phyloP scores from a whole-genome alignment of 2,113 vertebrate genomes.

The Phalacrocorax carbo region DNA sequence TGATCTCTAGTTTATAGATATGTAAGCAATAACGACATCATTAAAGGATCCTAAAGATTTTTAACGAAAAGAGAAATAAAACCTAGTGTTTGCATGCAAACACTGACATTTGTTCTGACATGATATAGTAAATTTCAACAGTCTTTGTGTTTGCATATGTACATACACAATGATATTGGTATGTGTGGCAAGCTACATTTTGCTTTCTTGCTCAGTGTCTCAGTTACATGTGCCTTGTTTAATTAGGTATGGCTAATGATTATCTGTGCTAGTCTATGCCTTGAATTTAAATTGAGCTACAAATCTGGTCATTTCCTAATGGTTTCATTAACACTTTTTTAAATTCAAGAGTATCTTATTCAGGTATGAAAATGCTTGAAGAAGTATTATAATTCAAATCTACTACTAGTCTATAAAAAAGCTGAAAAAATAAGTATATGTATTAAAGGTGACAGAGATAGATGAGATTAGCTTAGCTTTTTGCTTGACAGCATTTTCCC shows the following conservation, averaged over 20 bases:
- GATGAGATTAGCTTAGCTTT: conserved; percentile 64
- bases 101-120: neutral
- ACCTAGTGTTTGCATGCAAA: neutral
- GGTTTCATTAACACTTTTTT: conserved; percentile 14
- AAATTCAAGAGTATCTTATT: conserved; percentile 47
- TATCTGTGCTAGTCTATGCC: conserved; percentile 19
- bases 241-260: conserved; percentile 63
- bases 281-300: conserved; percentile 59
- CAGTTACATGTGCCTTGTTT: conserved; percentile 50
- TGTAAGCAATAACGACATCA: neutral
- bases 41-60: neutral
- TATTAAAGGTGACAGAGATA: conserved; percentile 72
- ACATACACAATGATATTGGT: neutral
- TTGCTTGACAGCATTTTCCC: conserved; percentile 75
- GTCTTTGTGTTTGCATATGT: neutral
- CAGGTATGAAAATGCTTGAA: conserved; percentile 30
- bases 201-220: neutral
- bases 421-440: conserved; percentile 26
- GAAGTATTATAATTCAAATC: conserved; percentile 33
- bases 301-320: neutral
- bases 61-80: neutral
- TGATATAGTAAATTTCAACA: neutral
- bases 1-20: neutral
- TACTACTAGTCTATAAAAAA: neutral
- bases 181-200: neutral